Evolutionary conservation across 2,797 vertebrate species (phyloP), one percentile per base, ranked within the genome.

Genomic region (Margarornis squamiger): DNA sequence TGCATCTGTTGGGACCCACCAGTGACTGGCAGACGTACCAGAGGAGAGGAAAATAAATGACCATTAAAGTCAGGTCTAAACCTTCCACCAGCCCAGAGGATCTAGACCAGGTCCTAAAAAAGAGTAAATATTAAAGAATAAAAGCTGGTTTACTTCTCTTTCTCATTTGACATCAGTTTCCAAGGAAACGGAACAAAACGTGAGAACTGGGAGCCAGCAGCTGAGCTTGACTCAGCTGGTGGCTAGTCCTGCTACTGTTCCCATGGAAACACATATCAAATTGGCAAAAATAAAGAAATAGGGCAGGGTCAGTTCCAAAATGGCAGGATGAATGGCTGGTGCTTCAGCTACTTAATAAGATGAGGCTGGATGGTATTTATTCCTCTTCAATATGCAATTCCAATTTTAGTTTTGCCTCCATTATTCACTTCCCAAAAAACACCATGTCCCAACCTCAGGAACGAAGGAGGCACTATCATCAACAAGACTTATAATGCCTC

Each of bases 201-300:
- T 94, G 96, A 96, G 94, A 93, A 92, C 76, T 87, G 91, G 79
- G 91, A 97, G 94, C 88, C 96, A 95, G 86, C 95, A 96, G 81
- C 95, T 95, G 95, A 95, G 95, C 96, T 96, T 96, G 96, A 95
- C 96, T 97, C 97, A 96, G 97, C 97, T 97, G 96, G 97, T 96
- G 96, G 93, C 94, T 95, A 91, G 88, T 96, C 73, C 92, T 95
- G 76, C 91, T 97, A 86, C 81, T 75, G 97, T 97, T 97, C 82
- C 97, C 86, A 97, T 97, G 94, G 97, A 91, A 97, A 97, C 96
- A 34, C 8, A 10, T 94, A 95, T 96, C 94, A 94, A 93, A 91
- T 85, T 92, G 89, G 96, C 83, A 96, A 92, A 97, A 95, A 96
- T 75, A 93, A 96, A 90, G 75, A 90, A 93, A 84, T 41, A 86